These are phyloP conservation scores for Cottoperca gobio DNA, from an alignment of 2,797 vertebrate genomes.

Conservation along the genomic window DNA sequence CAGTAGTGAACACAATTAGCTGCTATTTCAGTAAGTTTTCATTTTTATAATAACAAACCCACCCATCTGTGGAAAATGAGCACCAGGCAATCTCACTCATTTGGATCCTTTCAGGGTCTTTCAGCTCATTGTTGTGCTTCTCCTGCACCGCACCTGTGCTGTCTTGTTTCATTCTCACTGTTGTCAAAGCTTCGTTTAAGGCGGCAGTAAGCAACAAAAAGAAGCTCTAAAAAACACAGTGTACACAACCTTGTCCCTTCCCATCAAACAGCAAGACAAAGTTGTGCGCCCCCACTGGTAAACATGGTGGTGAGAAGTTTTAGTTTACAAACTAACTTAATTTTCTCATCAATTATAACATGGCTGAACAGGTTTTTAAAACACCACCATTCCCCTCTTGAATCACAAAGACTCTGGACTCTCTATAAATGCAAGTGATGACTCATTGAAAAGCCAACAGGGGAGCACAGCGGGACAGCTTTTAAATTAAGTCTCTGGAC, in stretches of 20 bases:
- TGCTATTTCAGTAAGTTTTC: not conserved
- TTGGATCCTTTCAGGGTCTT: too few species aligned
- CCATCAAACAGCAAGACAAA: not conserved
- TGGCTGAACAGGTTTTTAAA: slow-evolving; percentile 23
- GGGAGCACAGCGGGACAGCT: slow-evolving; percentile 39
- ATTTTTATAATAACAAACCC: not conserved
- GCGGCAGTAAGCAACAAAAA: not conserved
- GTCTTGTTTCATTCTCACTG: too few species aligned
- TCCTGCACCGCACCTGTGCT: too few species aligned
- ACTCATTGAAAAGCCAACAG: slow-evolving; percentile 35
- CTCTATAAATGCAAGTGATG: slow-evolving; percentile 47
- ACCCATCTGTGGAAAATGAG: too few species aligned
- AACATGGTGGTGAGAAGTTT: not conserved
- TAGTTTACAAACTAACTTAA: not conserved
- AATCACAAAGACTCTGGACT: slow-evolving; percentile 30
- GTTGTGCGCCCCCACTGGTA: not conserved
- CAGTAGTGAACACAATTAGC: not conserved
- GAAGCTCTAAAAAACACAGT: too few species aligned
- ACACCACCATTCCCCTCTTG: slow-evolving; percentile 13
- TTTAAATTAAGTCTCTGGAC: slow-evolving; percentile 45
- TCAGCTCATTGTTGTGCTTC: not conserved
- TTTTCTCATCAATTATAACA: slow-evolving; percentile 17
- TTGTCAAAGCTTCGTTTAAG: not conserved
- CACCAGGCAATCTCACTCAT: not conserved
- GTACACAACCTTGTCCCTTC: not conserved